Base-by-base conservation (phyloP, 2,888 invertebrate species). In the Thera obeliscata region DNA sequence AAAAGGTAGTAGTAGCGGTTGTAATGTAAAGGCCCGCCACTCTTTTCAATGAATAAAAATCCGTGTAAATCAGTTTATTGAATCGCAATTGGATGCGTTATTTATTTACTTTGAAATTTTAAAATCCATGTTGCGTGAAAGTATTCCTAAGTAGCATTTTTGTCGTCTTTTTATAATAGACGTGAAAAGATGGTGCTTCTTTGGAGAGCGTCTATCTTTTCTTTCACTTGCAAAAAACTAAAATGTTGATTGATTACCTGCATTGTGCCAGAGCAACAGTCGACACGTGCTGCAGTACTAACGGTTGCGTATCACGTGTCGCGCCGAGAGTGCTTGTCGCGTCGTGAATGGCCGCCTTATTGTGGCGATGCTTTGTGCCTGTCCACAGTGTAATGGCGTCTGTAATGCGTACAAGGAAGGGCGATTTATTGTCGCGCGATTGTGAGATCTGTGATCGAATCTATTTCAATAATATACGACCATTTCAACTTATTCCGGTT, bases 291-390 rank as follows among this genome's bases (percentile, higher is more conserved):
- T 38, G 1, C 9, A 43, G 12, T 52, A 46, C 58, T 69, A 67
- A 65, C 77, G 76, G 75, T 67, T 76, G 78, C 78, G 75, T 61
- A 75, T 80, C 81, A 81, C 78, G 78, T 74, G 76, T 76, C 75
- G 77, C 12, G 50, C 1, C 49, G 49, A 12, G 49, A 12, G 52
- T 52, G 52, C 22, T 74, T 70, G 74, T 48, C 62, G 66, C 57
- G 52, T 0, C 66, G 62, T 63, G 67, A 67, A 67, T 67, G 66
- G 66, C 62, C 67, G 74, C 77, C 77, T 80, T 79, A 80, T 82
- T 80, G 56, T 74, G 61, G 61, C 62, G 66, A 70, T 62, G 61
- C 61, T 56, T 43, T 64, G 64, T 59, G 58, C 54, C 58, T 58
- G 66, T 66, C 66, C 56, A 22, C 22, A 22, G 22, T 22, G 22